Evolutionary conservation across 2,888 invertebrate species (phyloP), one percentile per base, ranked within the genome.

Genomic region (Nasonia oneida): DNA sequence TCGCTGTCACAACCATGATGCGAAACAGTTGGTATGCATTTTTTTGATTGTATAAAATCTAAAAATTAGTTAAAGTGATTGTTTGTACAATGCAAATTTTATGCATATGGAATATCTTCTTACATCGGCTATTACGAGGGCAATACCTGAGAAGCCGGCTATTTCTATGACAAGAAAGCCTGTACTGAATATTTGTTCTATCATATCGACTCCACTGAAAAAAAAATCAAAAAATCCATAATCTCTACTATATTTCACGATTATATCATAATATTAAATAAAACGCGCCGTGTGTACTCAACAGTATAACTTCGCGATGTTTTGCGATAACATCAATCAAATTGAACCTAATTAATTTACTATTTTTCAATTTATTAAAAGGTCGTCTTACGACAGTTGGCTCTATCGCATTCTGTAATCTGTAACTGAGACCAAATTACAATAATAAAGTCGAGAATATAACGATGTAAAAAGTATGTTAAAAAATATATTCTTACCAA

Each of bases 101-200:
- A 29, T 29, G 29, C 37, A 2, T n/a, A 5, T 57, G 4, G 6
- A 57, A 47, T 47, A 47, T 47, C 12, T 53, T 8, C 18, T 37
- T 77, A 77, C 77, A 23, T 77, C 77, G 18, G 47, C n/a, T 39
- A 64, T 42, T 39, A 64, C 23, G 39, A 77, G 5, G n/a, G 61
- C 77, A 5, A 77, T 77, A 64, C 23, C 77, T 14, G 23, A 12
- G 2, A 77, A 23, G 14, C 14, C 61, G 3, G 61, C 8, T 42
- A 77, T 23, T 77, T 77, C 77, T 8, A 64, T 39, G 3, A 77
- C n/a, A 3, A 77, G 77, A 42, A 77, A 77, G n/a, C 39, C 15
- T 37, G n/a, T n/a, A 42, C 61, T 77, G 23, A 61, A 77, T 61
- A 64, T 77, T 64, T 77, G 77, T 14, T 77, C 77, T 1, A 77